Evolutionary conservation across 2,888 invertebrate species (phyloP).

Genomic region (Fragum whitleyi): DNA sequence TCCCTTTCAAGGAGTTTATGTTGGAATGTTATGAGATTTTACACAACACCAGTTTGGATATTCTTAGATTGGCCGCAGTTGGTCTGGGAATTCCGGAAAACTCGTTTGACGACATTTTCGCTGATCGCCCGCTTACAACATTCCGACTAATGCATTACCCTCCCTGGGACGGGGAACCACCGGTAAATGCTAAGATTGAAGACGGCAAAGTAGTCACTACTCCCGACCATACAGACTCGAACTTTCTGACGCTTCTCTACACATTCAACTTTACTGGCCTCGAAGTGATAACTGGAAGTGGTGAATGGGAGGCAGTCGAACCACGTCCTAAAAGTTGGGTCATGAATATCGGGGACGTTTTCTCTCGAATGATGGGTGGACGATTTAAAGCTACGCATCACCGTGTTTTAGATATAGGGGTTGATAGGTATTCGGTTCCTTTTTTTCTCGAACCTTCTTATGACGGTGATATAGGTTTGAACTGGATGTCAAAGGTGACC

Average conservation of each 20-base stretch:
- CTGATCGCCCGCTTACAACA: slow-evolving; percentile 69
- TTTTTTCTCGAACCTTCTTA: slow-evolving; percentile 76
- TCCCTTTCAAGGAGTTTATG: slow-evolving; percentile 66
- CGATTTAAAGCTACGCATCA: slow-evolving; percentile 74
- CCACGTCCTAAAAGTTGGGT: slow-evolving; percentile 69
- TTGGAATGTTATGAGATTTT: slow-evolving; percentile 54
- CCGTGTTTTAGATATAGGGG: slow-evolving; percentile 73
- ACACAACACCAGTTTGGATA: slow-evolving; percentile 64
- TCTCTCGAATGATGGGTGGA: slow-evolving; percentile 72
- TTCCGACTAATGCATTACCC: slow-evolving; percentile 76
- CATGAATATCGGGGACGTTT: slow-evolving; percentile 76
- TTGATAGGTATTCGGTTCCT: slow-evolving; percentile 71
- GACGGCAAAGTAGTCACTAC: slow-evolving; percentile 71
- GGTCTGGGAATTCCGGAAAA: slow-evolving; percentile 72
- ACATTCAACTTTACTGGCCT: slow-evolving; percentile 72
- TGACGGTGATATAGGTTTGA: slow-evolving; percentile 69
- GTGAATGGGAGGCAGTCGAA: slow-evolving; percentile 69
- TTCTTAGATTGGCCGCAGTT: slow-evolving; percentile 69
- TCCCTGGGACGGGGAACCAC: slow-evolving; percentile 65
- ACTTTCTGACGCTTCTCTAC: slow-evolving; percentile 70
- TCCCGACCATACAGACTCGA: slow-evolving; percentile 73
- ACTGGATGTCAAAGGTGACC: slow-evolving; percentile 64
- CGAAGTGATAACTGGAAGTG: slow-evolving; percentile 67
- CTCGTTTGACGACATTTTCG: slow-evolving; percentile 70
- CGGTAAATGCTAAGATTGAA: slow-evolving; percentile 62